Percentiles rank a stretch among this genome's conserved stretches.
phyloP scores from a whole-genome alignment of 2,113 vertebrate genomes.

The Stercorarius parasiticus region DNA sequence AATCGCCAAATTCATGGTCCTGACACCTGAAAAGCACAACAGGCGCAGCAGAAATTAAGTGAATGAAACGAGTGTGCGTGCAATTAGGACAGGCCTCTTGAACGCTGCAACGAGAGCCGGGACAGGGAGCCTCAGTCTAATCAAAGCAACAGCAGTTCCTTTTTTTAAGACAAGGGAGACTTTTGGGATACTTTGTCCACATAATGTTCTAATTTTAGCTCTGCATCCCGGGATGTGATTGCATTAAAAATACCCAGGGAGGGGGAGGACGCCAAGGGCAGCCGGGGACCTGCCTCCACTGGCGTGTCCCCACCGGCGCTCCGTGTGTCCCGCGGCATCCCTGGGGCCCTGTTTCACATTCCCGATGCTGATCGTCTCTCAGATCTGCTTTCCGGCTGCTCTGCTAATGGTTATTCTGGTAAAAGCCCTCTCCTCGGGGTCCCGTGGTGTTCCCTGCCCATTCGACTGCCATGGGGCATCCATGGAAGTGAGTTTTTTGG shows the following conservation, averaged over 20 bases:
- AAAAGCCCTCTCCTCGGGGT: background rate
- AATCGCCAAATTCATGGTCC: background rate
- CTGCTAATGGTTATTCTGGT: conserved; percentile 15
- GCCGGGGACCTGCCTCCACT: background rate
- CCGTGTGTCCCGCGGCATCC: background rate
- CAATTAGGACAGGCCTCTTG: background rate
- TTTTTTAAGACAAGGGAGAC: conserved; percentile 7
- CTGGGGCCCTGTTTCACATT: background rate
- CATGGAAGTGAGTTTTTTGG: background rate
- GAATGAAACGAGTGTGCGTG: conserved; percentile 19
- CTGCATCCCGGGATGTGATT: conserved; percentile 1
- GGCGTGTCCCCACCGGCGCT: background rate
- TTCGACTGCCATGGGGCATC: accelerated
- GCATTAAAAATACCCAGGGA: conserved; percentile 50
- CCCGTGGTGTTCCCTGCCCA: accelerated
- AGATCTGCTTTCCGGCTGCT: conserved; percentile 13
- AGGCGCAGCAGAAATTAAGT: conserved; percentile 8
- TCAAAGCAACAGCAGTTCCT: conserved; percentile 8
- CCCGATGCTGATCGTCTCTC: background rate
- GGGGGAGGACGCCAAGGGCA: conserved; percentile 40
- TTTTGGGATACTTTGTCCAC: conserved; percentile 53
- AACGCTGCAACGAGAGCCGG: background rate
- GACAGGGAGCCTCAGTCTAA: background rate
- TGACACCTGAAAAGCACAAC: conserved; percentile 32
- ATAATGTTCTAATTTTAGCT: conserved; percentile 69